Percentiles rank a stretch among this genome's conserved stretches.
phyloP scores from a whole-genome alignment of 1,140 invertebrate genomes.

The Musca vetustissima region DNA sequence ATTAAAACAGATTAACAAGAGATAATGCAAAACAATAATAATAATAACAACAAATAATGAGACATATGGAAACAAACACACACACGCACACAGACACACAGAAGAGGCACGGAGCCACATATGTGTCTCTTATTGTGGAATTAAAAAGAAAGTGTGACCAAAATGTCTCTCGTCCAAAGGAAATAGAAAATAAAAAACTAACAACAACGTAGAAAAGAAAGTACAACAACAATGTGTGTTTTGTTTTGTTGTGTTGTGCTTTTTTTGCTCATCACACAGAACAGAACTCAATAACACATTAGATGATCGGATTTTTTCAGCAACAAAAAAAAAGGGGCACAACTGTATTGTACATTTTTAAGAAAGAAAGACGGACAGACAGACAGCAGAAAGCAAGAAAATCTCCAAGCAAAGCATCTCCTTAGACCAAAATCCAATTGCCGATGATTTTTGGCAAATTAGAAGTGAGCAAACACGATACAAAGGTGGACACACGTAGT shows the following conservation, averaged over 20 bases:
- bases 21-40: no score
- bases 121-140: no score
- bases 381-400: no score
- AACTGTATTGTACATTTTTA: constrained; percentile 9
- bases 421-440: constrained; percentile 5
- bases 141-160: constrained; percentile 17
- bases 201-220: not conserved
- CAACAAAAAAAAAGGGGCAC: constrained; percentile 11
- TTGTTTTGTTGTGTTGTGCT: not conserved
- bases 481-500: no score
- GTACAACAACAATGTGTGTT: not conserved
- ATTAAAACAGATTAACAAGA: no score
- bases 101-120: no score
- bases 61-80: no score
- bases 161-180: constrained; percentile 15
- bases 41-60: no score
- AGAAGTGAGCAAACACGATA: constrained; percentile 20
- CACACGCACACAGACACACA: no score
- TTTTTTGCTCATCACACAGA: no score
- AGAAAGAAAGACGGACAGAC: no score
- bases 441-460: constrained; percentile 13
- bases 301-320: constrained; percentile 12
- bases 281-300: constrained; percentile 5
- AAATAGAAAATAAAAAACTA: no score
- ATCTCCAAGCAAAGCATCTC: constrained; percentile 8